Evolutionary conservation across 2,113 vertebrate genomes (phyloP).

Genomic region (Ranitomeya imitator): DNA sequence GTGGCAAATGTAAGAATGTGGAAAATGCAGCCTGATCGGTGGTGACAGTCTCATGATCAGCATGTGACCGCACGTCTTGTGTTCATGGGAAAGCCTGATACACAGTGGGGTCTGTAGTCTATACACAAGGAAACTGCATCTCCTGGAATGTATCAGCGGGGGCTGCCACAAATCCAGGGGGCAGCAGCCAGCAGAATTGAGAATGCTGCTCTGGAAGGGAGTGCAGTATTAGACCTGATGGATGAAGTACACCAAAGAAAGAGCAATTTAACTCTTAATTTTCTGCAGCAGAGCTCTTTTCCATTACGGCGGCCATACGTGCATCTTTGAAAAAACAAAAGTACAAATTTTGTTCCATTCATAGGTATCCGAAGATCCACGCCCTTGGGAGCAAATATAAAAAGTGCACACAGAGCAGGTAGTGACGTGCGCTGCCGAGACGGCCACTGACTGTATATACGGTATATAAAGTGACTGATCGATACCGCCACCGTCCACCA

Average conservation of each 20-base stretch:
- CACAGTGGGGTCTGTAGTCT: neutral
- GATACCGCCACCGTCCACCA: neutral
- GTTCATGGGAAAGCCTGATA: neutral
- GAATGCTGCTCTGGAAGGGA: neutral
- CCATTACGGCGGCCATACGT: neutral
- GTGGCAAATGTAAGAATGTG: neutral
- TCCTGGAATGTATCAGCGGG: neutral
- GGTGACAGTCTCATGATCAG: neutral
- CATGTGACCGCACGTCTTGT: slow-evolving; percentile 3
- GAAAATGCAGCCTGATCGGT: neutral
- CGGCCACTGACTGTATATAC: neutral
- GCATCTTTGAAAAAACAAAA: neutral
- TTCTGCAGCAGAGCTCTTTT: neutral
- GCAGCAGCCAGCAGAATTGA: neutral
- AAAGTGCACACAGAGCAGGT: neutral
- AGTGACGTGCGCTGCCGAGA: neutral
- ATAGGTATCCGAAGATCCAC: neutral
- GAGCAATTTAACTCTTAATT: neutral
- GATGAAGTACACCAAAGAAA: too few relatives aligned
- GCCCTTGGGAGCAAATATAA: slow-evolving; percentile 19
- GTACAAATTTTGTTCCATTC: neutral
- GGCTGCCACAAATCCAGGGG: neutral
- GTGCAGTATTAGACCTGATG: neutral
- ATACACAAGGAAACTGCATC: neutral
- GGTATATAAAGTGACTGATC: neutral